Evolutionary conservation across 2,113 vertebrate genomes (phyloP).

Genomic region (Trematomus loennbergii): DNA sequence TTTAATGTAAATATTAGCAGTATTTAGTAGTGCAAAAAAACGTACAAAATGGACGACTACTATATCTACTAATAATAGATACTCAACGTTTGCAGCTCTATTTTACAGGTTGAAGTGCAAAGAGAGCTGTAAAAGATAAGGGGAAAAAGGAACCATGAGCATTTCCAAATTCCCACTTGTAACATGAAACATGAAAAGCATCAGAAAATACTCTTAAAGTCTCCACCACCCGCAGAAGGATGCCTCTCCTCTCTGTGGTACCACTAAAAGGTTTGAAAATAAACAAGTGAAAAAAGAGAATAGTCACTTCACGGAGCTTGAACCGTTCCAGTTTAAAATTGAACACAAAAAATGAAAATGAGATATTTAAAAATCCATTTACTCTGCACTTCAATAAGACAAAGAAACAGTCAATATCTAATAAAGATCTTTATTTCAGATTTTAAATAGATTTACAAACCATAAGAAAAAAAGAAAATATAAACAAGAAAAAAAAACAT

Average conservation of each 20-base stretch:
- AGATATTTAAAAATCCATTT: not conserved
- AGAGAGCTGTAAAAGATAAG: not conserved
- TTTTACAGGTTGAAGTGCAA: not conserved
- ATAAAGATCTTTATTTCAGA: constrained; percentile 87
- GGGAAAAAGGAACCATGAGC: not conserved
- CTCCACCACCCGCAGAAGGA: constrained; percentile 51
- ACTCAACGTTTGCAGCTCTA: too few relatives aligned
- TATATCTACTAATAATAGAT: too few relatives aligned
- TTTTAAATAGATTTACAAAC: constrained; percentile 88
- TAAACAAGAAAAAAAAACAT: constrained; percentile 65
- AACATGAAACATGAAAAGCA: constrained; percentile 16
- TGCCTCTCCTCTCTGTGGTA: not conserved
- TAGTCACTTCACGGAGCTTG: too few relatives aligned
- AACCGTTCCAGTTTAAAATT: not conserved
- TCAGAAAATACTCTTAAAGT: constrained; percentile 66
- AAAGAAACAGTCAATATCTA: constrained; percentile 51
- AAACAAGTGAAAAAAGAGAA: not conserved
- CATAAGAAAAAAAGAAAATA: constrained; percentile 76
- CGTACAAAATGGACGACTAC: too few relatives aligned
- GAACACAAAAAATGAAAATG: too few relatives aligned
- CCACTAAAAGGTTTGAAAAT: not conserved
- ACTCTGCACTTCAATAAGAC: not conserved
- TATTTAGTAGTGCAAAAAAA: too few relatives aligned
- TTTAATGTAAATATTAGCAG: too few relatives aligned
- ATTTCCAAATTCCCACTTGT: not conserved